Conservation (phyloP, 2,888 invertebrate species). For the Lasioglossum villosulum region DNA sequence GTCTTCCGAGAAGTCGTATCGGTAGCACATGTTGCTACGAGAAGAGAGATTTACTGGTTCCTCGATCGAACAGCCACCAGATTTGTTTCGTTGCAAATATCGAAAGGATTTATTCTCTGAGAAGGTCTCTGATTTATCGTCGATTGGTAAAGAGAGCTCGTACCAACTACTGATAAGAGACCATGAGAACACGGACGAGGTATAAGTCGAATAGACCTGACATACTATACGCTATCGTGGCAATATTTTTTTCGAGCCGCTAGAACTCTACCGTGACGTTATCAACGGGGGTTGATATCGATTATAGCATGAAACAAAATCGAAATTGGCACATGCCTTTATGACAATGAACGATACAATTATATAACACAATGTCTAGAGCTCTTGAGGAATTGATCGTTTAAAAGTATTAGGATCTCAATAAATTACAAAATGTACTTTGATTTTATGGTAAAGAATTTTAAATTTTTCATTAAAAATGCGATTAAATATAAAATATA, state of each 20-base stretch:
- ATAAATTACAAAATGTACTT: neutral
- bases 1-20: conserved; percentile 32
- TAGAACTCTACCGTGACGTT: neutral
- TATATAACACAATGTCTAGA: neutral
- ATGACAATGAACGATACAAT: neutral
- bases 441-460: neutral
- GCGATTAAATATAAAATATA: neutral
- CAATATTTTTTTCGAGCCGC: neutral
- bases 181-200: conserved; percentile 11
- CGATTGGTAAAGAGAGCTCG: conserved; percentile 43
- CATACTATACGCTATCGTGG: neutral
- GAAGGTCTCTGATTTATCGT: conserved; percentile 56
- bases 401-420: neutral
- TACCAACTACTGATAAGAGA: conserved; percentile 64
- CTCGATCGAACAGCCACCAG: conserved; percentile 3
- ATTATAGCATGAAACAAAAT: neutral
- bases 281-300: conserved; percentile 2
- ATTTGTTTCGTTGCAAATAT: neutral
- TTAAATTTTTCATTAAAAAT: neutral
- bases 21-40: conserved; percentile 67
- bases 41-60: conserved; percentile 50
- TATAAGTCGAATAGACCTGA: neutral
- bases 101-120: neutral
- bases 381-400: neutral
- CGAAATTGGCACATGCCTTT: neutral